These are phyloP conservation scores for Hippocampus comes DNA, from an alignment of 2,113 vertebrate species.

Conservation along the genomic window DNA sequence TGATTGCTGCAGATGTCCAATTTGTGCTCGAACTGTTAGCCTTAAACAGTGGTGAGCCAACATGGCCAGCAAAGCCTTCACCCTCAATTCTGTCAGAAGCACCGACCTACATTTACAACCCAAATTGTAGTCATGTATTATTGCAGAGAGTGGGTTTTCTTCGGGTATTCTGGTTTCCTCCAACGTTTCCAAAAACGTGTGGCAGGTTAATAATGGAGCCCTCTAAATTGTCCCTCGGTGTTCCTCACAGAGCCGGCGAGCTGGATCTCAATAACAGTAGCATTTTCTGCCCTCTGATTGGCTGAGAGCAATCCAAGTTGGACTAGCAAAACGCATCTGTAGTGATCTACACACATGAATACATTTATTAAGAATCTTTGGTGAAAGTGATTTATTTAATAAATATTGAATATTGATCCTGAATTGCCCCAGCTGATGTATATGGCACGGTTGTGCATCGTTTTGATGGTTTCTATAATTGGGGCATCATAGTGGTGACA, in stretches of 20 bases:
- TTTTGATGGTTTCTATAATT: too few relatives aligned
- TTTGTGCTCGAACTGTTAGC: background rate
- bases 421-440: too few relatives aligned
- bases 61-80: background rate
- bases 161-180: too few relatives aligned
- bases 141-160: too few relatives aligned
- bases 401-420: too few relatives aligned
- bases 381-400: background rate
- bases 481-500: too few relatives aligned
- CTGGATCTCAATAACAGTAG: background rate
- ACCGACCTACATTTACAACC: background rate
- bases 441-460: too few relatives aligned
- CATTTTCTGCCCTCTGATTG: background rate
- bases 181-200: too few relatives aligned
- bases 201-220: too few relatives aligned
- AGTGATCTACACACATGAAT: too few relatives aligned
- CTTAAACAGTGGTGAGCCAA: background rate
- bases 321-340: background rate
- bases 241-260: background rate
- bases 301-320: background rate
- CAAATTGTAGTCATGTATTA: background rate
- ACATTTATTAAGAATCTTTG: background rate
- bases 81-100: background rate
- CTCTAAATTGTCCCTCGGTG: too few relatives aligned
- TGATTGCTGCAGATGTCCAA: conserved; percentile 61